These are phyloP conservation scores for Listrodromus nycthemerus DNA, from an alignment of 2,888 invertebrate species.

Conservation along the genomic window DNA sequence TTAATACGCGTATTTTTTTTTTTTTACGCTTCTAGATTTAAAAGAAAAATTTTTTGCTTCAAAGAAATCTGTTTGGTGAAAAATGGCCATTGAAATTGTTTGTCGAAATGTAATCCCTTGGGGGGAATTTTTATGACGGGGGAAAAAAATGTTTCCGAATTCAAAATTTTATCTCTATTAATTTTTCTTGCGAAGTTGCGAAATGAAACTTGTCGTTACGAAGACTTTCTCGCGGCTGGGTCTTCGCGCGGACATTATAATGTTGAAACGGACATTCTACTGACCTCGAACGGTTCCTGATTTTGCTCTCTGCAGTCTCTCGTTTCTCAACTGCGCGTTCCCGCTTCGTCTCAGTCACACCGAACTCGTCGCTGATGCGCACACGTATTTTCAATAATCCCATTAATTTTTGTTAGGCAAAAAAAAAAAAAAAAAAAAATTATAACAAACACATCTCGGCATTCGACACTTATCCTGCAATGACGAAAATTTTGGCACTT, in stretches of 20 bases:
- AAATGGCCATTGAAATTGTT: too few relatives aligned
- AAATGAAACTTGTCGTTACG: background rate
- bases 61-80: too few relatives aligned
- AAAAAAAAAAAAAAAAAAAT: conserved; percentile 68
- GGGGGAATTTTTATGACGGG: background rate
- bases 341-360: background rate
- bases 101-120: too few relatives aligned
- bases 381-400: background rate
- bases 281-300: conserved; percentile 41
- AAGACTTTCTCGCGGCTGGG: conserved; percentile 25
- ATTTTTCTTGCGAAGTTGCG: background rate
- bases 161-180: too few relatives aligned
- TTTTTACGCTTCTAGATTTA: too few relatives aligned
- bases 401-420: conserved; percentile 62
- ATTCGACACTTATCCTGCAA: conserved; percentile 70
- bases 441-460: conserved; percentile 62
- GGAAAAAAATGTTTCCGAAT: background rate
- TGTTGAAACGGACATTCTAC: conserved; percentile 1
- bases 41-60: too few relatives aligned
- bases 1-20: too few relatives aligned
- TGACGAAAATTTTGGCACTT: conserved; percentile 79
- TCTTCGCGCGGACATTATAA: background rate
- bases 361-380: background rate
- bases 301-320: background rate
- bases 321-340: conserved; percentile 6